Evolutionary conservation across 2,113 vertebrate genomes (phyloP).

Genomic region (Tachysurus fulvidraco): DNA sequence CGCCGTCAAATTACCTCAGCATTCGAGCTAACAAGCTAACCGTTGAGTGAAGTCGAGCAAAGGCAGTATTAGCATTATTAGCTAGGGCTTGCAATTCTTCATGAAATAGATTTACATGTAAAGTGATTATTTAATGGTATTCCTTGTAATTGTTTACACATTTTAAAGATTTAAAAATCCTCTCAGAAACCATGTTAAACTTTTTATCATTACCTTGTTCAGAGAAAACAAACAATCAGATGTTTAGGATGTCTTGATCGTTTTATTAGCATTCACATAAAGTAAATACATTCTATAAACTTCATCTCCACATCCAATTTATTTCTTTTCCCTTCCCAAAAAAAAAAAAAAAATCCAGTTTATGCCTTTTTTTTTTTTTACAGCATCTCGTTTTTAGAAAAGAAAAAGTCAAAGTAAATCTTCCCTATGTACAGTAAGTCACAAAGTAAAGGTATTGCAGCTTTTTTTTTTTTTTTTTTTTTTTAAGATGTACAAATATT

Average conservation of each 20-base stretch:
- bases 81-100: no score
- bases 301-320: neutral
- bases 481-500: conserved; percentile 66
- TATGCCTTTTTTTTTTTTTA: conserved; percentile 29
- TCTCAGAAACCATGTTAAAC: neutral
- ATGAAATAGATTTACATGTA: neutral
- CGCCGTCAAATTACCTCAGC: neutral
- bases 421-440: conserved; percentile 67
- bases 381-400: conserved; percentile 56
- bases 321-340: conserved; percentile 27
- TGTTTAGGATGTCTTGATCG: neutral
- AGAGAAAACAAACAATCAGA: neutral
- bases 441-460: conserved; percentile 64
- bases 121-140: neutral
- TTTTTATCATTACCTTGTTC: neutral
- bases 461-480: conserved; percentile 25
- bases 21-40: neutral
- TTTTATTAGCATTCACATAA: conserved; percentile 67
- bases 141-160: neutral
- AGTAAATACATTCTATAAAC: neutral
- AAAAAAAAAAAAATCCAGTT: conserved; percentile 35
- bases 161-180: neutral
- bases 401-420: conserved; percentile 52
- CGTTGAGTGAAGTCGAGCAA: neutral
- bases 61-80: neutral